Percentiles rank a stretch among this genome's conserved stretches.
phyloP scores from a whole-genome alignment of 2,888 invertebrate genomes.

The Athalia cordata region DNA sequence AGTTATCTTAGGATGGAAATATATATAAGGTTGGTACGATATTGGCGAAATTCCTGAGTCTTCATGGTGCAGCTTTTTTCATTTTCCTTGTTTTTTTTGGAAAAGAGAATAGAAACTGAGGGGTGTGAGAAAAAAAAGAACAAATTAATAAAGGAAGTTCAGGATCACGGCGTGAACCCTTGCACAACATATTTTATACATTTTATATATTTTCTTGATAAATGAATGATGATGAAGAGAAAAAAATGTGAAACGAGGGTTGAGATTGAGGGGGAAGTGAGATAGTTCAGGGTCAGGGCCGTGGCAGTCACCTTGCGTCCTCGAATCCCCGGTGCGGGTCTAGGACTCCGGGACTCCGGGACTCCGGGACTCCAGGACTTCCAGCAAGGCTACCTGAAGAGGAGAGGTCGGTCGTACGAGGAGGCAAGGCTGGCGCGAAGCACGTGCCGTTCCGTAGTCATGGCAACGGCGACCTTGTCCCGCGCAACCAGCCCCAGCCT shows the following conservation, averaged over 20 bases:
- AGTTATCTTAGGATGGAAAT: too few relatives aligned
- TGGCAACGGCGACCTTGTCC: constrained; percentile 71
- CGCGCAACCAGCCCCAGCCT: constrained; percentile 65
- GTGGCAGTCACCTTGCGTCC: constrained; percentile 26
- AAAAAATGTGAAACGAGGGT: background rate
- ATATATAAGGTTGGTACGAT: too few relatives aligned
- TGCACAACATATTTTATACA: too few relatives aligned
- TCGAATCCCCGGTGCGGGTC: constrained; percentile 13
- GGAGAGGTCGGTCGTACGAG: constrained; percentile 46
- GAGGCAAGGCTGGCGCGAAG: constrained; percentile 52
- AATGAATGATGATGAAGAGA: background rate
- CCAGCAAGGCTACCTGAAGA: background rate
- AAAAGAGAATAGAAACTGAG: too few relatives aligned
- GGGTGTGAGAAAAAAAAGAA: too few relatives aligned
- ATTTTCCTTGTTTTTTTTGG: too few relatives aligned
- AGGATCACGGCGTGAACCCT: too few relatives aligned
- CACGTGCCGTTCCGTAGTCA: constrained; percentile 71
- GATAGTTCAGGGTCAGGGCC: constrained; percentile 37
- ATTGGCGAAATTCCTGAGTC: too few relatives aligned
- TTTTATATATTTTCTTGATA: too few relatives aligned
- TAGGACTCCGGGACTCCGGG: constrained; percentile 63
- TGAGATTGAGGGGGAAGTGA: background rate
- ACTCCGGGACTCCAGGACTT: constrained; percentile 53
- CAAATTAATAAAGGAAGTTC: too few relatives aligned
- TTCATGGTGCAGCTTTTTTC: too few relatives aligned